Base-by-base conservation (phyloP, 2,113 vertebrate genomes). In the Ctenomys sociabilis region DNA sequence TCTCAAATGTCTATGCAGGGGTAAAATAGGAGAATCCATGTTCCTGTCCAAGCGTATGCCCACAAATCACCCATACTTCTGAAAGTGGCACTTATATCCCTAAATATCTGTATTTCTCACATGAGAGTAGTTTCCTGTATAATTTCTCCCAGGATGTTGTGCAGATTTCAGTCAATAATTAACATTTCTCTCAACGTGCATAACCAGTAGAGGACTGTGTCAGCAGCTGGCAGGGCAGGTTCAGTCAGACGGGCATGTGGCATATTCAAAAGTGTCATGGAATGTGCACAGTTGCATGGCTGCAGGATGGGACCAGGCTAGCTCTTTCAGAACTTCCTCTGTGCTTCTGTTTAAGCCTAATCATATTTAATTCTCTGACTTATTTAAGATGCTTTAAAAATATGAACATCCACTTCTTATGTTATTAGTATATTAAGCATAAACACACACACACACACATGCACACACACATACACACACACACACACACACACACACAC, bases 151-250 rank as follows among this genome's bases (percentile, higher is more conserved):
- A 22, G 75, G 84, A 89, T 3, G 43, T n/a, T 45, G 77, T 40
- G 45, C 12, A 72, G 88, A 93, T 95, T 78, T 54, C 14, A 95
- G 90, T 63, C 86, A 66, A 22, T 86, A 92, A 97, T 96, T 81
- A 91, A 85, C 85, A 78, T 88, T 92, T 90, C 72, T 95, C 30
- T 72, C 22, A 66, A 66, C 24, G 30, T 49, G 12, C 14, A 13
- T 68, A 91, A 72, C 43, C 1, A 5, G 59, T 3, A 4, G 8
- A 59, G 73, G 72, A 52, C 14, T 40, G 57, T 95, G 30, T 96
- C 35, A 86, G 93, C 37, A 66, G 75, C 61, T 90, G 43, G 37
- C 11, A 61, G 2, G n/a, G 81, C 45, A 83, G 68, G 84, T 28
- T 54, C 37, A 75, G 22, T 68, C 19, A 87, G 57, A 70, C 1